Base-by-base conservation (phyloP, 2,113 vertebrate species). In the Galemys pyrenaicus region DNA sequence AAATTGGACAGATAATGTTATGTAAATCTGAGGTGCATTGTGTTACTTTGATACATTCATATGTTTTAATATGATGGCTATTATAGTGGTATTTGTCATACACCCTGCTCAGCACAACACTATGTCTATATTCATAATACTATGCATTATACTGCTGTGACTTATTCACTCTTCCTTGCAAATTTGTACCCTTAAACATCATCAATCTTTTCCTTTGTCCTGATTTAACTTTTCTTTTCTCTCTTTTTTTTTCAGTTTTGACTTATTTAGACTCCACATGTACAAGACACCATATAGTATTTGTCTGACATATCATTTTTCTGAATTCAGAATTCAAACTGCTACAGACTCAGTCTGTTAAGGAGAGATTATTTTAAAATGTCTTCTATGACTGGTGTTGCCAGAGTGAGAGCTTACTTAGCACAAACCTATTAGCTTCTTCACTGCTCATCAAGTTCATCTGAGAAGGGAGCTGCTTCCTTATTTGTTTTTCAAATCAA, bases 351-450 rank as follows among this genome's bases (percentile, higher is more conserved):
- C 58, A 74, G 41, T 7, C 30, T 62, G 26, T 37, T 46, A 32
- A 54, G 15, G 71, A n/a, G 4, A 41, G 79, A 54, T 12, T 80
- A 3, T 44, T 74, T 44, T 39, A 10, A 37, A 79, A 26, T 6
- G 32, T 51, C 4, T 26, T 28, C 28, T 19, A 9, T 4, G 1
- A 11, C 22, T 5, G 4, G 2, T 46, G 1, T 28, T 58, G 26
- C 28, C 32, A 64, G 60, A 16, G 26, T 7, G 28, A 68, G 26
- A 12, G 37, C 15, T 37, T 30, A 5, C 6, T n/a, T 41, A 67
- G 17, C 9, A 58, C 22, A 74, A 51, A 22, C 15, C 35, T 30
- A 20, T 13, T 44, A 20, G 12, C 39, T 65, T 39, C 62, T 81
- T 67, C 22, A 39, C 26, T 51, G 17, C 9, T 15, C 13, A n/a